These are phyloP conservation scores for Drosophila obscura DNA, from an alignment of 1,140 invertebrate genomes.

Conservation along the genomic window DNA sequence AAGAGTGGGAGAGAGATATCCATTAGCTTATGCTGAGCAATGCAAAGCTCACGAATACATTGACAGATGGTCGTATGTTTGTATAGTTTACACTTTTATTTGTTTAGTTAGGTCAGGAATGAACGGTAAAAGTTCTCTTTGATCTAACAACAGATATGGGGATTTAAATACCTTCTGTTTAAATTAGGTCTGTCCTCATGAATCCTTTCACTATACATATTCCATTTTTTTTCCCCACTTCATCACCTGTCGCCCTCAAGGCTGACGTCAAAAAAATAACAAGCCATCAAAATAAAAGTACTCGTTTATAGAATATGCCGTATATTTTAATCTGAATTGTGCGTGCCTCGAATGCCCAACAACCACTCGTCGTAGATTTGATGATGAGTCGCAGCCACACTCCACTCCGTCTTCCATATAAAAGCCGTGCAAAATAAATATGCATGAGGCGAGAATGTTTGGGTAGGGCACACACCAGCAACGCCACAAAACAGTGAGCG, in stretches of 20 bases:
- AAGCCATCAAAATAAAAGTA: conserved; percentile 35
- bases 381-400: conserved; percentile 10
- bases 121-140: conserved; percentile 1
- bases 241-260: conserved; percentile 30
- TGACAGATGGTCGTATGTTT: conserved; percentile 5
- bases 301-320: conserved; percentile 28
- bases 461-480: conserved; percentile 46
- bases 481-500: conserved; percentile 3
- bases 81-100: background rate
- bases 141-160: too few species aligned
- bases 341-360: conserved; percentile 44
- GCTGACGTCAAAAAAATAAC: conserved; percentile 30
- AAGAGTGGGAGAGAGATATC: too few species aligned
- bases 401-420: conserved; percentile 20
- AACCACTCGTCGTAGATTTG: background rate
- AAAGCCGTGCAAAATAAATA: conserved; percentile 63
- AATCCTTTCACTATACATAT: too few species aligned
- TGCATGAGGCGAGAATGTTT: conserved; percentile 66
- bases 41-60: conserved; percentile 5
- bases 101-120: conserved; percentile 22
- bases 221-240: conserved; percentile 3
- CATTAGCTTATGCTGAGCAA: background rate
- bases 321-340: conserved; percentile 54
- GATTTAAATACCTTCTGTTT: too few species aligned
- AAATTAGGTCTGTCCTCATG: too few species aligned